These are phyloP conservation scores for Microcebus lehilahytsara DNA, from an alignment of 2,113 vertebrate species.

Conservation along the genomic window DNA sequence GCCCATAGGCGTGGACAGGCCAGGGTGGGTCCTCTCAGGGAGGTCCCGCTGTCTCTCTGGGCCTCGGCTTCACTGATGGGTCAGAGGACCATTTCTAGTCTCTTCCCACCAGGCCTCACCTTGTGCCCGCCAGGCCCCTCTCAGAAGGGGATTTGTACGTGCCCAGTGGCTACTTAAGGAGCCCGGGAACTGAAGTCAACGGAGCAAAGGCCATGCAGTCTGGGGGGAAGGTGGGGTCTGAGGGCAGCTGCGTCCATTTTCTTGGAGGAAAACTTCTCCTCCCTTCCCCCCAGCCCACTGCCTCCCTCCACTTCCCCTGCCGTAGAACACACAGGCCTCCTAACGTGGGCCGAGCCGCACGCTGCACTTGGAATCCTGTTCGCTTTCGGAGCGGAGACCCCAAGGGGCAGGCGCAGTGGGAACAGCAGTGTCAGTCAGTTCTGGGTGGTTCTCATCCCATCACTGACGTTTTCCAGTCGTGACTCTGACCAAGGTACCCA, in stretches of 20 bases:
- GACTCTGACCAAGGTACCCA: background rate
- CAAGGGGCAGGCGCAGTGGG: background rate
- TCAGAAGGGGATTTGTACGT: background rate
- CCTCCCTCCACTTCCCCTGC: background rate
- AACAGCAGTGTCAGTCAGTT: background rate
- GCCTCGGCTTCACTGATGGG: background rate
- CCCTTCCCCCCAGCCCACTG: fast-evolving
- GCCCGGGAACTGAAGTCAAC: background rate
- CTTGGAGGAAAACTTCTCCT: background rate
- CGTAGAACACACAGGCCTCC: background rate
- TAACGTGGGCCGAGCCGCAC: background rate
- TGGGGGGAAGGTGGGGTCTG: background rate
- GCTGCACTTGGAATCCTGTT: background rate
- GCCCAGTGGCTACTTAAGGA: background rate
- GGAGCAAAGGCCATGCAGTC: background rate
- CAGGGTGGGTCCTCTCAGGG: background rate
- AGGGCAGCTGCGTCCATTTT: background rate
- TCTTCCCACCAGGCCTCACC: background rate
- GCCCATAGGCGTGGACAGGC: too few relatives aligned
- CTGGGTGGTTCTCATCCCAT: background rate
- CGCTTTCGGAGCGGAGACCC: background rate
- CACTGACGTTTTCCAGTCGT: fast-evolving
- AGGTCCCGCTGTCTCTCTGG: background rate
- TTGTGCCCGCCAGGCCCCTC: background rate
- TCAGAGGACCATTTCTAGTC: background rate